These are phyloP conservation scores for Orestias chungarensis DNA, from an alignment of 2,797 vertebrate genomes.

Conservation along the genomic window DNA sequence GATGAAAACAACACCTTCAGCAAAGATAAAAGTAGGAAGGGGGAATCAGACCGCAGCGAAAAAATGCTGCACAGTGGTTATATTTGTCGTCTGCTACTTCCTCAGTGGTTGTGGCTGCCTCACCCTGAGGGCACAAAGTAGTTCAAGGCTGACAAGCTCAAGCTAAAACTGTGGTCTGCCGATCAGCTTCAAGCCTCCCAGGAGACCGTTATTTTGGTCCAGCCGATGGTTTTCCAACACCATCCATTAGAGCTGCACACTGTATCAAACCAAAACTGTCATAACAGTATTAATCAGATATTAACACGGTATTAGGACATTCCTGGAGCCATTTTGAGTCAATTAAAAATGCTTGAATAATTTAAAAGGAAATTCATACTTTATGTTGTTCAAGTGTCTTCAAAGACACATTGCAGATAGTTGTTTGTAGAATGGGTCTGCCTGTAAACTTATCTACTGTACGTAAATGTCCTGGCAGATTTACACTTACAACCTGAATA, in stretches of 20 bases:
- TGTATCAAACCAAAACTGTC: no score
- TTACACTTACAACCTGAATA: no score
- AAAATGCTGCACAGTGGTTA: neutral
- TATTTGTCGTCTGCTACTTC: slow-evolving; percentile 9
- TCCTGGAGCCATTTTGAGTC: neutral
- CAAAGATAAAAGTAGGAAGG: neutral
- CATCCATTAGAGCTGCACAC: no score
- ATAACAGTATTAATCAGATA: no score
- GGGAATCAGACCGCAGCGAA: neutral
- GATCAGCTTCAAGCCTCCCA: neutral
- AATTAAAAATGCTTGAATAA: neutral
- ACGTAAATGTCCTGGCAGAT: no score
- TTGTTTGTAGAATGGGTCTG: no score
- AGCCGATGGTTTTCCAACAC: neutral
- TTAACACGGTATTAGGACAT: no score
- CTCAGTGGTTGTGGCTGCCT: neutral
- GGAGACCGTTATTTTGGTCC: neutral
- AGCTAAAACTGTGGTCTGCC: neutral
- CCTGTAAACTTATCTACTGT: no score
- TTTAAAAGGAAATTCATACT: no score
- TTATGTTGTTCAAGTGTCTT: no score
- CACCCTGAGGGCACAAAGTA: neutral
- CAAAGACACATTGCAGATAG: no score
- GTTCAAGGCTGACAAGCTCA: neutral
- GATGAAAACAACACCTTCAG: neutral